Conservation (phyloP, 2,888 invertebrate genomes). For the Pediacus dermestoides region DNA sequence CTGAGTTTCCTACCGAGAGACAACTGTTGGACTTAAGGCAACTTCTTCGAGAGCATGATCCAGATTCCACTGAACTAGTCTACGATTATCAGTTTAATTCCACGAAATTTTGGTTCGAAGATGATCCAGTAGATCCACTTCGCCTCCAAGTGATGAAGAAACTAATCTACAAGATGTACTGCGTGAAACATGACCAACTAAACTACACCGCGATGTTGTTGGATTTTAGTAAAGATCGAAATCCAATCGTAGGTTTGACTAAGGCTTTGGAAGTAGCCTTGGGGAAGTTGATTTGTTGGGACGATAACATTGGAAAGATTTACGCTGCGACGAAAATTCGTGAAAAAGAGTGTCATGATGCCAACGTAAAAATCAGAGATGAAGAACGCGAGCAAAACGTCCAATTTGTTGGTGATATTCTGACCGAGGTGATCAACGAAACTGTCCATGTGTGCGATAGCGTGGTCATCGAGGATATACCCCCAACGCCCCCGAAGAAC, state of each 20-base stretch:
- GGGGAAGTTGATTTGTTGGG: conserved; percentile 55
- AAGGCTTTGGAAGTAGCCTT: conserved; percentile 57
- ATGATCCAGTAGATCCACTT: conserved; percentile 22
- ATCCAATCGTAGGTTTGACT: conserved; percentile 56
- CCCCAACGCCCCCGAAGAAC: no score
- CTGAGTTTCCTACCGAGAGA: conserved; percentile 55
- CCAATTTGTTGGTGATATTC: conserved; percentile 27
- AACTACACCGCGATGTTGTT: conserved; percentile 63
- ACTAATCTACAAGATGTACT: conserved; percentile 58
- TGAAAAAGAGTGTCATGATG: conserved; percentile 26
- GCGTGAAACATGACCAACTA: conserved; percentile 49
- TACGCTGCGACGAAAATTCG: conserved; percentile 40
- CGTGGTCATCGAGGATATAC: conserved; percentile 34
- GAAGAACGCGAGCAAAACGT: conserved; percentile 26
- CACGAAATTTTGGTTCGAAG: conserved; percentile 50
- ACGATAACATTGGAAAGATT: conserved; percentile 51
- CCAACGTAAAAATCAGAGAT: conserved; percentile 22
- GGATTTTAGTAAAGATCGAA: conserved; percentile 59
- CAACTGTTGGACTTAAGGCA: conserved; percentile 55
- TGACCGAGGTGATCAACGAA: conserved; percentile 33
- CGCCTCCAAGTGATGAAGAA: conserved; percentile 48
- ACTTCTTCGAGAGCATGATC: conserved; percentile 53
- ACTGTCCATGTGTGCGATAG: conserved; percentile 37
- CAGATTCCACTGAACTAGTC: conserved; percentile 42
- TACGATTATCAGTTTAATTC: conserved; percentile 41